Conservation (phyloP, 2,888 invertebrate species). For the Zootermopsis nevadensis region DNA sequence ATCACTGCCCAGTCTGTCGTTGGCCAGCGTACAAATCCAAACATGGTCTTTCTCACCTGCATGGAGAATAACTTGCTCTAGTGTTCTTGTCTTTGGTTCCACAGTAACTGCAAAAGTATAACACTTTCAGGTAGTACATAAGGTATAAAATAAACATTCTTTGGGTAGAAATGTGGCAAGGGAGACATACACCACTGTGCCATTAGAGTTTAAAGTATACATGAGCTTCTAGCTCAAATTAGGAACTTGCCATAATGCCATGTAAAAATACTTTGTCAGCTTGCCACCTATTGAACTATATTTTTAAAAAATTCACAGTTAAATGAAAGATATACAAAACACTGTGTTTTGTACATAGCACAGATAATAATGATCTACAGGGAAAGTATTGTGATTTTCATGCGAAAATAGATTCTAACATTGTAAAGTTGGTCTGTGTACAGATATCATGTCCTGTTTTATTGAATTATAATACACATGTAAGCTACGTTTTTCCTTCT, state of each 20-base stretch:
- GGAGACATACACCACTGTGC: not conserved
- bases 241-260: not conserved
- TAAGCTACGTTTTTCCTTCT: not conserved
- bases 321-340: not conserved
- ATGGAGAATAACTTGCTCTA: constrained; percentile 24
- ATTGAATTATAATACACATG: not conserved
- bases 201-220: not conserved
- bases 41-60: constrained; percentile 31
- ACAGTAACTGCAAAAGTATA: not conserved
- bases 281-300: not conserved
- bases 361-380: not conserved
- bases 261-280: not conserved
- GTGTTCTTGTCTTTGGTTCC: not conserved
- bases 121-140: not conserved
- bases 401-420: not conserved
- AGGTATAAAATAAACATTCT: not conserved
- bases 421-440: not conserved
- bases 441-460: not conserved
- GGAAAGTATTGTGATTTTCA: not conserved
- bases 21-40: constrained; percentile 65
- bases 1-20: constrained; percentile 67
- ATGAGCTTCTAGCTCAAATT: not conserved
- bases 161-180: not conserved
- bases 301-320: not conserved
- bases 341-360: not conserved